These are phyloP conservation scores for Hemicordylus capensis DNA, from an alignment of 2,113 vertebrate species.

Conservation along the genomic window DNA sequence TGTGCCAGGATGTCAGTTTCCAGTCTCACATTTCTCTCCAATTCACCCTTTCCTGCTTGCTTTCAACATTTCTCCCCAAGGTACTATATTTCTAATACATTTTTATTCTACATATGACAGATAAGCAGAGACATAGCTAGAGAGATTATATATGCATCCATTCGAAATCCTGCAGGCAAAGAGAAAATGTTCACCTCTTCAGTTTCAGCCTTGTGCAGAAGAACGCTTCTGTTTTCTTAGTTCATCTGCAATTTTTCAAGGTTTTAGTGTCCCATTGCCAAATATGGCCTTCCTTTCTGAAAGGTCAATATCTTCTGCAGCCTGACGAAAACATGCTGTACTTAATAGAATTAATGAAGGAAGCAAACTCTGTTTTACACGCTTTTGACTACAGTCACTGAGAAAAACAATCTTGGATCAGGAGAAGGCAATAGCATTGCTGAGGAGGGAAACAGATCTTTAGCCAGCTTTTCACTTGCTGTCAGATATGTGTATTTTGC, in stretches of 20 bases:
- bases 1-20: background rate
- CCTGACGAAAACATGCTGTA: constrained; percentile 2
- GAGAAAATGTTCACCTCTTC: background rate
- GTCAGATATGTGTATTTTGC: background rate
- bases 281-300: constrained; percentile 18
- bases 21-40: background rate
- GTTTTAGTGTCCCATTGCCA: background rate
- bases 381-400: background rate
- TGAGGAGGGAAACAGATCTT: background rate
- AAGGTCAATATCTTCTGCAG: background rate
- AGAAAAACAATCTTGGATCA: background rate
- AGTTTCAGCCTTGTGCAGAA: background rate
- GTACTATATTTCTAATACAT: background rate
- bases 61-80: constrained; percentile 1
- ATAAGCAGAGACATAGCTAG: background rate
- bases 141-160: background rate
- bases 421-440: fast-evolving
- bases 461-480: background rate
- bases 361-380: background rate
- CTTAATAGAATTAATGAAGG: background rate
- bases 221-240: background rate
- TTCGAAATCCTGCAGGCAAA: background rate
- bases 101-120: background rate
- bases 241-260: background rate
- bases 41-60: constrained; percentile 7